Percentiles rank a stretch among this genome's conserved stretches.
Conservation (phyloP, 1,140 invertebrate genomes). For the Zaprionus tsacasi region DNA sequence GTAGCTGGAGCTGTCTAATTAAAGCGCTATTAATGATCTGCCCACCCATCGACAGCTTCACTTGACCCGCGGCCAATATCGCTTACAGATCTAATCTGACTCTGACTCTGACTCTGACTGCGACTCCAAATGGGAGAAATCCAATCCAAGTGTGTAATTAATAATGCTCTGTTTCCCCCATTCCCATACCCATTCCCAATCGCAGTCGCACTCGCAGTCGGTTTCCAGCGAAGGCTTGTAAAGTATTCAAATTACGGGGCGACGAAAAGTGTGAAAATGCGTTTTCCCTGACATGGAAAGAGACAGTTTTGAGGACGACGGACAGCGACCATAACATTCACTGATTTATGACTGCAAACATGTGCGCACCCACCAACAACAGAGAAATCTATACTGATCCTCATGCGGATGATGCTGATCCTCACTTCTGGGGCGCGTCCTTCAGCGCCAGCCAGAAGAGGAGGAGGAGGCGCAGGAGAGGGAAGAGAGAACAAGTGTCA, state of each 20-base stretch:
- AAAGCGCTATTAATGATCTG: constrained; percentile 59
- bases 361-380: constrained; percentile 76
- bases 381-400: constrained; percentile 9
- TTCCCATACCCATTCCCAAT: not conserved
- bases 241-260: constrained; percentile 79
- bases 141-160: constrained; percentile 79
- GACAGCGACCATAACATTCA: constrained; percentile 66
- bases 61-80: constrained; percentile 37
- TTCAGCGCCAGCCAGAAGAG: constrained; percentile 62
- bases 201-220: not conserved
- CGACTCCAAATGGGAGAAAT: constrained; percentile 44
- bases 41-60: constrained; percentile 42
- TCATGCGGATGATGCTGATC: constrained; percentile 2
- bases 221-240: constrained; percentile 73
- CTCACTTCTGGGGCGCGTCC: constrained; percentile 45
- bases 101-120: not conserved
- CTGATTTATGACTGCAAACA: constrained; percentile 83
- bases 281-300: constrained; percentile 60
- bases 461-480: no score
- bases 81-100: constrained; percentile 61
- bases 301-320: constrained; percentile 42
- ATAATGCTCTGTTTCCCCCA: constrained; percentile 55
- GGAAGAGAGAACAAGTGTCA: constrained; percentile 57
- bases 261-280: constrained; percentile 83
- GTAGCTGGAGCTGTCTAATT: constrained; percentile 48